Conservation (phyloP, 1,140 invertebrate genomes). For the Pinna nobilis region DNA sequence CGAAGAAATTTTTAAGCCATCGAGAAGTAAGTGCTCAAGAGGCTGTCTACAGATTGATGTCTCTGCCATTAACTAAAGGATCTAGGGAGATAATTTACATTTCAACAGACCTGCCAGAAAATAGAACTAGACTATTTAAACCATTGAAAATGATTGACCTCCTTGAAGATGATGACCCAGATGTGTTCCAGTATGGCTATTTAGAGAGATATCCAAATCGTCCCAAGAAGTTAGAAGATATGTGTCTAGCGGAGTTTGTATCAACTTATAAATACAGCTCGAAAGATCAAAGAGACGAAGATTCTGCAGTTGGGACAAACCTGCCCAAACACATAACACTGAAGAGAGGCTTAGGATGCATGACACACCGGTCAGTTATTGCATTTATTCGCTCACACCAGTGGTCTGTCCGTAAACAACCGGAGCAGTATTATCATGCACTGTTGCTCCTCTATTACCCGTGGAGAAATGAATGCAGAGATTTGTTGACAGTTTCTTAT, state of each 20-base stretch:
- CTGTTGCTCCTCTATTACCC: slow-evolving; percentile 7
- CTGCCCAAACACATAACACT: too few species aligned
- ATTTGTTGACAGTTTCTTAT: background rate
- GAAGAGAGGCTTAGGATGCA: background rate
- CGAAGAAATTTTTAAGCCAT: slow-evolving; percentile 26
- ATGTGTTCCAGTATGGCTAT: background rate
- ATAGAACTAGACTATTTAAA: slow-evolving; percentile 13
- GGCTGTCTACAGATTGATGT: slow-evolving; percentile 23
- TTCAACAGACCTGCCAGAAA: slow-evolving; percentile 15
- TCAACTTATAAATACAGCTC: slow-evolving; percentile 9
- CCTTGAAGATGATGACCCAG: slow-evolving; percentile 3
- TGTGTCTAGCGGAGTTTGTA: slow-evolving; percentile 28
- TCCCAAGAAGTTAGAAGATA: slow-evolving; percentile 12
- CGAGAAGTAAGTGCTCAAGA: slow-evolving; percentile 26
- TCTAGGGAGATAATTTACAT: slow-evolving; percentile 26
- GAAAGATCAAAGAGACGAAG: background rate
- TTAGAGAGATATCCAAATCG: background rate
- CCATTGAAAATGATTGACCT: slow-evolving; percentile 5
- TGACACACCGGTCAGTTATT: background rate
- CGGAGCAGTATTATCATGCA: slow-evolving; percentile 13
- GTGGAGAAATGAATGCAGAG: background rate
- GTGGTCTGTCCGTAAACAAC: background rate
- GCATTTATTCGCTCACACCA: slow-evolving; percentile 15
- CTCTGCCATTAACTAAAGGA: slow-evolving; percentile 15
- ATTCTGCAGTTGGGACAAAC: background rate